Evolutionary conservation across 2,797 vertebrate genomes (phyloP).

Genomic region (Parambassis ranga): DNA sequence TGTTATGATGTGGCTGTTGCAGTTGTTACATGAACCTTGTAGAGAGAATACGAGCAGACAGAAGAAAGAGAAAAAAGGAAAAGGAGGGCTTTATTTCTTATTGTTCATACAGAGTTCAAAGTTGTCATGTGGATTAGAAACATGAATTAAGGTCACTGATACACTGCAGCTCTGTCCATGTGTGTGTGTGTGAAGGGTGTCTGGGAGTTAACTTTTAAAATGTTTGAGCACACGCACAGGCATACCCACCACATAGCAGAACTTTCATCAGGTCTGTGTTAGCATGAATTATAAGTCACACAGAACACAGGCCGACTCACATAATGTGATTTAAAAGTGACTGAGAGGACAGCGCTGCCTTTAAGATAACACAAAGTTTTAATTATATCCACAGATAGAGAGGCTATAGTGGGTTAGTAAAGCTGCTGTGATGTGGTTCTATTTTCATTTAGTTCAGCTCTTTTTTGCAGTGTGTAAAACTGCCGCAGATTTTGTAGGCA

Average conservation of each 20-base stretch:
- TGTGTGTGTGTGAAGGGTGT: conserved; percentile 25
- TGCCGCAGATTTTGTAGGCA: conserved; percentile 28
- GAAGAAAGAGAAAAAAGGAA: conserved; percentile 40
- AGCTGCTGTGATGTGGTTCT: conserved; percentile 44
- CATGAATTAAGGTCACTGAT: conserved; percentile 62
- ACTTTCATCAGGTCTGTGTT: conserved; percentile 54
- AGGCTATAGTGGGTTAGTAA: conserved; percentile 31
- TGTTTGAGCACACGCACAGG: conserved; percentile 41
- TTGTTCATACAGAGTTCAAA: conserved; percentile 69
- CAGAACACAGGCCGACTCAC: conserved; percentile 52
- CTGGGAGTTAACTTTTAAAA: conserved; percentile 54
- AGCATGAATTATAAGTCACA: conserved; percentile 62
- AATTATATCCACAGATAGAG: conserved; percentile 49
- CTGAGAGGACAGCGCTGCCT: conserved; percentile 61
- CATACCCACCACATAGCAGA: conserved; percentile 42
- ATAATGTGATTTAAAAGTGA: conserved; percentile 75
- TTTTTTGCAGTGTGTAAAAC: conserved; percentile 40
- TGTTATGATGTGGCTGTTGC: conserved; percentile 68
- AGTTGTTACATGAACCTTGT: conserved; percentile 47
- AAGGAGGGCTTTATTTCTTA: conserved; percentile 7
- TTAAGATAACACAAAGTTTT: conserved; percentile 50
- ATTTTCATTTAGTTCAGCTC: conserved; percentile 58
- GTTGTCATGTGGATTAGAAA: conserved; percentile 60
- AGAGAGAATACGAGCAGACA: conserved; percentile 46
- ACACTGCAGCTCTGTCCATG: conserved; percentile 28